Evolutionary conservation across 2,113 vertebrate species (phyloP).

Genomic region (Murina feae): DNA sequence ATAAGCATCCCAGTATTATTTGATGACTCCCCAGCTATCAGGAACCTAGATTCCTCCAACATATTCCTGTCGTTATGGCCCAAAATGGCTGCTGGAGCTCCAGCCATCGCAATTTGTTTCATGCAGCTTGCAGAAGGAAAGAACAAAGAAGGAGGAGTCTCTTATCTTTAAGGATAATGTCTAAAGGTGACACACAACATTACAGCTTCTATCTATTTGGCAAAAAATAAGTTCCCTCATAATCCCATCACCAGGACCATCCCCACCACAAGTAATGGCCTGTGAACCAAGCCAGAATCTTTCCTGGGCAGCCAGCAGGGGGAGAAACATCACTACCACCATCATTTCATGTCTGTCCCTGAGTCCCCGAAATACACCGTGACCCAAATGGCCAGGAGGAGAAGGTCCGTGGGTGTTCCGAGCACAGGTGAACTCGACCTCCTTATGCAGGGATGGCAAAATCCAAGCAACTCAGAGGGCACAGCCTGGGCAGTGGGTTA

Average conservation of each 20-base stretch:
- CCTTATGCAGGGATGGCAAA: neutral
- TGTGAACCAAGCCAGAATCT: neutral
- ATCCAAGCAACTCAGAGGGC: neutral
- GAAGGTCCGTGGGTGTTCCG: rapidly evolving
- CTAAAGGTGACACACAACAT: neutral
- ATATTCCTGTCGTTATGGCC: neutral
- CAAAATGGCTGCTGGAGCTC: neutral
- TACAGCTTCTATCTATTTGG: neutral
- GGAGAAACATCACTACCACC: rapidly evolving
- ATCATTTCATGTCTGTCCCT: rapidly evolving
- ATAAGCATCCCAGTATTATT: neutral
- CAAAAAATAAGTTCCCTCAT: neutral
- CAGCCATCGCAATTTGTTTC: neutral
- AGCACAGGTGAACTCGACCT: neutral
- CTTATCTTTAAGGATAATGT: neutral
- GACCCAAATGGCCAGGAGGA: neutral
- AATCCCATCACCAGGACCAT: rapidly evolving
- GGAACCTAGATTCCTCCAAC: neutral
- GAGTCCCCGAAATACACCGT: neutral
- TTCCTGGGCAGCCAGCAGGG: rapidly evolving
- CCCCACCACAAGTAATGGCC: too few species aligned
- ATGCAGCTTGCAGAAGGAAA: neutral
- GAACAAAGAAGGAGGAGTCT: neutral
- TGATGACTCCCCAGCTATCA: neutral
- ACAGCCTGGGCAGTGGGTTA: neutral